A percentile compares a stretch with the other conserved stretches of the same genome.
Conservation (phyloP, 2,113 vertebrate species). For the Psettodes erumei region DNA sequence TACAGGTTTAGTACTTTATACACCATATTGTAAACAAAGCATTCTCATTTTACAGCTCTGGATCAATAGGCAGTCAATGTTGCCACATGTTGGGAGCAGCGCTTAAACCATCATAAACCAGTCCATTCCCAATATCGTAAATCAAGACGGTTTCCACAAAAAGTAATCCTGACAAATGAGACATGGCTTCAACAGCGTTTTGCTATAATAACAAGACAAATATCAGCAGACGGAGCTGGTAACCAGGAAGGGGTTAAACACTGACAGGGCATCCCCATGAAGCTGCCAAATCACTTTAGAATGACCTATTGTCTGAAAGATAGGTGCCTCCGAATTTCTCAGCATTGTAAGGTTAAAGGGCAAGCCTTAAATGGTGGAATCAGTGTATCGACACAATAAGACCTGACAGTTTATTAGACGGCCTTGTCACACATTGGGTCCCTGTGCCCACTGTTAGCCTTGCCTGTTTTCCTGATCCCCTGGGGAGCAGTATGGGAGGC, state of each 20-base stretch:
- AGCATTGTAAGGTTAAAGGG: slow-evolving; percentile 80
- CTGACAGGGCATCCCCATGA: slow-evolving; percentile 60
- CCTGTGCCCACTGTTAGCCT: slow-evolving; percentile 68
- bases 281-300: slow-evolving; percentile 74
- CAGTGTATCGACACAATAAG: slow-evolving; percentile 86
- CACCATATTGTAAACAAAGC: slow-evolving; percentile 62
- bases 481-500: slow-evolving; percentile 68
- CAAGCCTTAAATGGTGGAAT: slow-evolving; percentile 82
- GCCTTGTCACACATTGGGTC: slow-evolving; percentile 77
- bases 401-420: slow-evolving; percentile 86
- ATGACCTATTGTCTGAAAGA: slow-evolving; percentile 77
- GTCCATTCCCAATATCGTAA: slow-evolving; percentile 74
- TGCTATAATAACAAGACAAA: slow-evolving; percentile 39
- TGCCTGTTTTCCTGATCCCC: slow-evolving; percentile 73
- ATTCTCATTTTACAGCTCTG: slow-evolving; percentile 64
- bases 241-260: slow-evolving; percentile 66
- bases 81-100: slow-evolving; percentile 66
- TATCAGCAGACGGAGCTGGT: slow-evolving; percentile 53
- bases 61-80: slow-evolving; percentile 75
- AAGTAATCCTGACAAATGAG: slow-evolving; percentile 70
- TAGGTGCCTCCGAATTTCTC: slow-evolving; percentile 65
- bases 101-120: slow-evolving; percentile 79
- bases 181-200: slow-evolving; percentile 27
- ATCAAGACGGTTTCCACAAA: slow-evolving; percentile 67
- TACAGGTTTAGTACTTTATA: slow-evolving; percentile 36